Evolutionary conservation across 53 echinoderm and acorn worm species (phyloP).

Genomic region (Crossaster papposus): DNA sequence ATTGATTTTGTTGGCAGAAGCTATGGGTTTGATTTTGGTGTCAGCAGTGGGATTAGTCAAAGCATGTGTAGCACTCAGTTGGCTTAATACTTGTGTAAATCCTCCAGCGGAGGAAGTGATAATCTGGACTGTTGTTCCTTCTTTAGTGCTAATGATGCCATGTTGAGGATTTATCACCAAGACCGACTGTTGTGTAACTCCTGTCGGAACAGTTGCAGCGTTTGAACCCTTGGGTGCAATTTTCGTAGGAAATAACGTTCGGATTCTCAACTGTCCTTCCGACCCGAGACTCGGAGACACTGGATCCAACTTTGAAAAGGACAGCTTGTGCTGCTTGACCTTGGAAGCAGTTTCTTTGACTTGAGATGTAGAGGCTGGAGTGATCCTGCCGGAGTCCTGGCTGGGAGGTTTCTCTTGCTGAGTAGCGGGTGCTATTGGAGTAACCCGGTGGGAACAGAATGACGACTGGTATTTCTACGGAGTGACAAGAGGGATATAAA

Average conservation of each 20-base stretch:
- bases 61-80: background rate
- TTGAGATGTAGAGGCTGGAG: background rate
- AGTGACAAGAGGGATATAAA: background rate
- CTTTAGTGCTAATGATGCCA: background rate
- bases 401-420: background rate
- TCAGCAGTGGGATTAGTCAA: conserved; percentile 2
- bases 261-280: conserved; percentile 27
- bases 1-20: background rate
- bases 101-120: conserved; percentile 16
- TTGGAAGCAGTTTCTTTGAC: background rate
- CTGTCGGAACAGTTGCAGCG: background rate
- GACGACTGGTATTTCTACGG: conserved; percentile 9
- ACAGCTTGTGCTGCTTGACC: background rate
- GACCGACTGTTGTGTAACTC: background rate
- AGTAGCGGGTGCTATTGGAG: background rate
- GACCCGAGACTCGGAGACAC: background rate
- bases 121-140: conserved; percentile 27
- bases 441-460: background rate
- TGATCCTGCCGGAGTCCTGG: background rate
- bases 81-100: background rate
- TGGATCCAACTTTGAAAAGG: conserved; percentile 38
- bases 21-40: conserved; percentile 14
- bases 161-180: conserved; percentile 32
- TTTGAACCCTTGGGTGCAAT: conserved; percentile 29
- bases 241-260: background rate